Conservation (phyloP, 2,888 invertebrate species). For the Anticlea derivata region DNA sequence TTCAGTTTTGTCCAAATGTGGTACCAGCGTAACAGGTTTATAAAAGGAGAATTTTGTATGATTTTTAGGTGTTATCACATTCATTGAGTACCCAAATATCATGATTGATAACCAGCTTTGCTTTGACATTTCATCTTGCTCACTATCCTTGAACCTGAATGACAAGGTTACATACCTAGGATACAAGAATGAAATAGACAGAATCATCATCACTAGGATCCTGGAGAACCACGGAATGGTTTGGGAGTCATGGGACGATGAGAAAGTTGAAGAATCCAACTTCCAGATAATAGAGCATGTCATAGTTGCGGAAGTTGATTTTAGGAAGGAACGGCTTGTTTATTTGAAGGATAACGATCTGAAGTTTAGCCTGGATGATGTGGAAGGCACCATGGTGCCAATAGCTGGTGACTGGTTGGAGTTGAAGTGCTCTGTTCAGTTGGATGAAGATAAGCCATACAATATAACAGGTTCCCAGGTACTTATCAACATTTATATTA, state of each 20-base stretch:
- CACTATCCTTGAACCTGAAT: conserved; percentile 71
- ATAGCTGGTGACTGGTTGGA: conserved; percentile 88
- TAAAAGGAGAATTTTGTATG: background rate
- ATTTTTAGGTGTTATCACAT: conserved; percentile 84
- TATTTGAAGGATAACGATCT: conserved; percentile 81
- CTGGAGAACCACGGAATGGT: conserved; percentile 77
- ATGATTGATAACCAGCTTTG: conserved; percentile 84
- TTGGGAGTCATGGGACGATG: conserved; percentile 68
- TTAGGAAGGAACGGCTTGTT: conserved; percentile 60
- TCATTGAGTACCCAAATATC: conserved; percentile 64
- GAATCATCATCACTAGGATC: conserved; percentile 82
- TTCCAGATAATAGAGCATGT: conserved; percentile 64
- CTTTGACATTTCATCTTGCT: conserved; percentile 72
- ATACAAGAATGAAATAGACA: conserved; percentile 71
- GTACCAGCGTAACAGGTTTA: too few relatives aligned
- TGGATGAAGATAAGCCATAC: conserved; percentile 47
- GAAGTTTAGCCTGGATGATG: conserved; percentile 85
- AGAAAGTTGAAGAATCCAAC: conserved; percentile 56
- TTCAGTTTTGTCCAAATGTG: too few relatives aligned
- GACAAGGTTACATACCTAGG: conserved; percentile 83
- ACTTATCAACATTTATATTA: too few relatives aligned
- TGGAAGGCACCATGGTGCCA: conserved; percentile 86
- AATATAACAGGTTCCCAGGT: conserved; percentile 24
- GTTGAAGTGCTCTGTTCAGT: conserved; percentile 85
- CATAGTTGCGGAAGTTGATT: conserved; percentile 62